These are phyloP conservation scores for Apostichopus leukothele DNA, from an alignment of 53 echinoderm and acorn worm species.

Conservation along the genomic window DNA sequence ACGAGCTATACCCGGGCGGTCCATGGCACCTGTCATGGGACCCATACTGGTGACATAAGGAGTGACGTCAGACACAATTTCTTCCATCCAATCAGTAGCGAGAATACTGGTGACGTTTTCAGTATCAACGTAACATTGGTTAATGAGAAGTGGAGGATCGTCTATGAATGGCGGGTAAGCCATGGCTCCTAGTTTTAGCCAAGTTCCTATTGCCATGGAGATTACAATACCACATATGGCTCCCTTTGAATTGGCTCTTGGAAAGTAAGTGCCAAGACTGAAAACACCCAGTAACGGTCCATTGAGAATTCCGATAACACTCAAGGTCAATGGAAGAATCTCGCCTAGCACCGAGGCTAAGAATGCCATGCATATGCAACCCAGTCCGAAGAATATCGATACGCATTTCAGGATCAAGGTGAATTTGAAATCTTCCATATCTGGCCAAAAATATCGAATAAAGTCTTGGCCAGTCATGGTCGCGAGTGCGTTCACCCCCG, in stretches of 20 bases:
- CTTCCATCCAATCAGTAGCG: neutral
- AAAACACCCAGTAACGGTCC: conserved; percentile 34
- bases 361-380: conserved; percentile 26
- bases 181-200: conserved; percentile 27
- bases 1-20: conserved; percentile 49
- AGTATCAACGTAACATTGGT: neutral
- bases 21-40: neutral
- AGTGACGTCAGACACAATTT: neutral
- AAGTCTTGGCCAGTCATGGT: conserved; percentile 36
- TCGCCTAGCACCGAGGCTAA: neutral
- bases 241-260: conserved; percentile 38
- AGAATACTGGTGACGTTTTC: neutral
- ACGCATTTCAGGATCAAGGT: conserved; percentile 19
- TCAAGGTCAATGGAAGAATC: neutral
- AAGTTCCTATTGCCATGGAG: neutral
- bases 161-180: conserved; percentile 18
- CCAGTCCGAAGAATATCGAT: conserved; percentile 3
- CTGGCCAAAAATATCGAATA: neutral
- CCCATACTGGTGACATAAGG: neutral
- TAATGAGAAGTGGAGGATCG: conserved; percentile 21
- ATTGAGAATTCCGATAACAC: conserved; percentile 11
- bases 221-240: conserved; percentile 4
- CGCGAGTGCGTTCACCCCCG: conserved; percentile 25
- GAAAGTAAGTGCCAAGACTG: conserved; percentile 7
- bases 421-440: conserved; percentile 18